phyloP scores from a whole-genome alignment of 2,888 invertebrate genomes.

The Drosophila anomalata region DNA sequence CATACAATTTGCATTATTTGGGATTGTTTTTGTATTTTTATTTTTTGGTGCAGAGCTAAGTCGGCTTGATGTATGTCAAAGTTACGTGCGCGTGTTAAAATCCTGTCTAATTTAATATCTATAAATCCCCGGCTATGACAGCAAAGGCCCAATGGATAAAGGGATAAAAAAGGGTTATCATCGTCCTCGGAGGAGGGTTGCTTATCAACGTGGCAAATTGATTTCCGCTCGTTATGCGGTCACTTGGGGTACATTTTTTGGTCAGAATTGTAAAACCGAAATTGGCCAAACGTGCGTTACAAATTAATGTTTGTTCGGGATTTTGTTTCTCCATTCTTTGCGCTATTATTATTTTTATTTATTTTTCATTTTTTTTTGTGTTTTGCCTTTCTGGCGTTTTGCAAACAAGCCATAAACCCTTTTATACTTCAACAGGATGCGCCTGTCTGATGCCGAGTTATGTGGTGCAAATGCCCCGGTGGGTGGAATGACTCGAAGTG shows the following conservation, averaged over 20 bases:
- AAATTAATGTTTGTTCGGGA: conserved; percentile 80
- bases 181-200: conserved; percentile 41
- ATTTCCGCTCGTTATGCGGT: conserved; percentile 79
- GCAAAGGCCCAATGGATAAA: conserved; percentile 30
- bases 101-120: conserved; percentile 76
- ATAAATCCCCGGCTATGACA: conserved; percentile 73
- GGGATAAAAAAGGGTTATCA: conserved; percentile 43
- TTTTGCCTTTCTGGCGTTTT: conserved; percentile 35
- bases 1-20: conserved; percentile 66
- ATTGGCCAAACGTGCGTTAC: conserved; percentile 81
- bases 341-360: conserved; percentile 39
- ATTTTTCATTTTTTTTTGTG: conserved; percentile 26
- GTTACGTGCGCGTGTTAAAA: conserved; percentile 73
- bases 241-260: conserved; percentile 78
- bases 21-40: conserved; percentile 23
- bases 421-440: conserved; percentile 73
- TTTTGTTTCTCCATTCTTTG: conserved; percentile 58
- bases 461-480: conserved; percentile 66
- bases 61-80: conserved; percentile 75
- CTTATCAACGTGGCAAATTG: conserved; percentile 79
- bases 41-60: conserved; percentile 51
- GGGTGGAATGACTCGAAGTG: conserved; percentile 21
- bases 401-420: conserved; percentile 78
- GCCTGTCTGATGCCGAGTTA: conserved; percentile 69
- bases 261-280: conserved; percentile 76